Evolutionary conservation across 2,113 vertebrate genomes (phyloP), one percentile per base, ranked within the genome.

Genomic region (Peromyscus maniculatus): DNA sequence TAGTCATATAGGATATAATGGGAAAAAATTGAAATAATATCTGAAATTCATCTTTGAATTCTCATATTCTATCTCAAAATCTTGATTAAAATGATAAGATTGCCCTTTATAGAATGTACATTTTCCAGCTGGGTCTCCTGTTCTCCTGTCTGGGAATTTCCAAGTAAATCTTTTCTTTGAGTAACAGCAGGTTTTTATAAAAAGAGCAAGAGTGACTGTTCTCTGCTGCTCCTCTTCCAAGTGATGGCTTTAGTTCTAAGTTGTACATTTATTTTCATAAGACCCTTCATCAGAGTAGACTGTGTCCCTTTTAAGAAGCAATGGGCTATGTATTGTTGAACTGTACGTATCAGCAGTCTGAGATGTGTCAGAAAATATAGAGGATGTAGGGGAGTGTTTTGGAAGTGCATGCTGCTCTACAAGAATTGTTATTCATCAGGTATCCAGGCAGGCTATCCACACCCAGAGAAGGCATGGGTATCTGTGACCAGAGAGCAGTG

Each of bases 401-500:
- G 12, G 89, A n/a, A 71, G 49, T 26, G n/a, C 66, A 79, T 21
- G 22, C 39, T 26, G 24, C 49, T 15, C 24, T 1, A 49, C 1
- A 5, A 21, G 22, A 64, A 36, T 0, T 1, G 4, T 43, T 8
- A 6, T 16, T 26, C 4, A 26, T 15, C 67, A 26, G 21, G 28
- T 59, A 28, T 10, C 67, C 24, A 78, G 55, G 43, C 33, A 69
- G 28, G 19, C 46, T 28, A 36, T 28, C 0, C 2, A 64, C 62
- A 78, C 55, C 31, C 33, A 24, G 12, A 11, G 64, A 33, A 36
- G 46, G 7, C 33, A 33, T 0, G 22, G 46, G 4, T 33, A 75
- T 28, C 46, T 22, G 33, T 2, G 10, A 15, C 46, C 4, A 1
- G 21, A 4, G 3, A 28, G 19, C 1, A 16, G 39, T 1, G 21